These are phyloP conservation scores for Leistus spinibarbis DNA, from an alignment of 2,888 invertebrate species.

Conservation along the genomic window DNA sequence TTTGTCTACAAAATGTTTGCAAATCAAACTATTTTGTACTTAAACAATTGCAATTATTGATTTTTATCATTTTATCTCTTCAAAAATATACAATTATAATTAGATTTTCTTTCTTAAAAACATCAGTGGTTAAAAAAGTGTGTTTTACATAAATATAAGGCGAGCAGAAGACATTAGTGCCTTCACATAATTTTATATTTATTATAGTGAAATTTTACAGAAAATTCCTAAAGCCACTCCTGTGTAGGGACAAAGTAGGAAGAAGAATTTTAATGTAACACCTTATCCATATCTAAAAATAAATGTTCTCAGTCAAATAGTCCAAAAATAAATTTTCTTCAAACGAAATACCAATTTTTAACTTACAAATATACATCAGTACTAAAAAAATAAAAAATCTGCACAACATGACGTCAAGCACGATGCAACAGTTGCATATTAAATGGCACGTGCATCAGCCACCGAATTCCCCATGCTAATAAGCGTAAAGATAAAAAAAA, in stretches of 20 bases:
- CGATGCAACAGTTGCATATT: not conserved
- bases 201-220: too few species aligned
- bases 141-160: too few species aligned
- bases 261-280: too few species aligned
- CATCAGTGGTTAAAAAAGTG: too few species aligned
- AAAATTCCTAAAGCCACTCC: not conserved
- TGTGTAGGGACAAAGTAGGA: not conserved
- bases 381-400: not conserved
- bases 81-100: too few species aligned
- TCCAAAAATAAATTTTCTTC: not conserved
- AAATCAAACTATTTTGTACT: too few species aligned
- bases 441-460: not conserved
- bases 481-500: not conserved
- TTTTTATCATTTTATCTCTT: too few species aligned
- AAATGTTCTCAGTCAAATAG: not conserved
- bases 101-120: too few species aligned
- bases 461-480: not conserved
- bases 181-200: too few species aligned
- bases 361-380: not conserved
- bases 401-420: not conserved
- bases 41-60: too few species aligned
- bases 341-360: not conserved
- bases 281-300: not conserved
- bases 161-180: too few species aligned
- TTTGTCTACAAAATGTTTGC: too few species aligned